Conservation (phyloP, 2,113 vertebrate genomes). For the Emberiza fucata region DNA sequence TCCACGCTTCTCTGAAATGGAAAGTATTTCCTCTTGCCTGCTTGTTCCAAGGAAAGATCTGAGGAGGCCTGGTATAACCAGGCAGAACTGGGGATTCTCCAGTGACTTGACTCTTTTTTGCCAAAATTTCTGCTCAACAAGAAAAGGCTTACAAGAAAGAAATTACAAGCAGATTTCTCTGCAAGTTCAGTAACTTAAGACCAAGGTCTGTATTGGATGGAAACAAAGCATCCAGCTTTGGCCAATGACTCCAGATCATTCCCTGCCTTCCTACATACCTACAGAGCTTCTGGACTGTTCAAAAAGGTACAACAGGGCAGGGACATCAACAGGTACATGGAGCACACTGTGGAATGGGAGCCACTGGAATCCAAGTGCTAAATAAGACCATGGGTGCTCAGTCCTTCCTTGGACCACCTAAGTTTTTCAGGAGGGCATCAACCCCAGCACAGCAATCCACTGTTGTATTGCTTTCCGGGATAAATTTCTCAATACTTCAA, state of each 20-base stretch:
- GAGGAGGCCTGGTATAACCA: conserved; percentile 44
- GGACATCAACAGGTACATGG: background rate
- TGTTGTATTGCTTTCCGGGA: background rate
- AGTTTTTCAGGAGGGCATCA: background rate
- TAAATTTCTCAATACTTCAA: background rate
- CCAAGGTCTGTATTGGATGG: background rate
- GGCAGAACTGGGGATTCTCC: conserved; percentile 54
- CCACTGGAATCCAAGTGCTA: background rate
- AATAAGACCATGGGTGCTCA: background rate
- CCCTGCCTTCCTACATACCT: background rate
- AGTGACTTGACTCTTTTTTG: background rate
- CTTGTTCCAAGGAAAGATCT: conserved; percentile 48
- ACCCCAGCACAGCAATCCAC: background rate
- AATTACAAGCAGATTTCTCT: conserved; percentile 20
- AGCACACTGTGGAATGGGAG: fast-evolving
- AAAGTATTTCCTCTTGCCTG: conserved; percentile 52
- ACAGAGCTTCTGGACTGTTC: background rate
- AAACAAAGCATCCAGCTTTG: conserved; percentile 4
- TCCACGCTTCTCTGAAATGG: conserved; percentile 53
- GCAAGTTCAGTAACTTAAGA: conserved; percentile 12
- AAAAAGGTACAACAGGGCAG: background rate
- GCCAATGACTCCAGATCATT: background rate
- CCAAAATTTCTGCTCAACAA: conserved; percentile 27
- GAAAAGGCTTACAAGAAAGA: conserved; percentile 10
- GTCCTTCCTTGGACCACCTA: background rate